Evolutionary conservation across 1,140 invertebrate genomes (phyloP), one percentile per base, ranked within the genome.

Genomic region (Bombus fervidus): DNA sequence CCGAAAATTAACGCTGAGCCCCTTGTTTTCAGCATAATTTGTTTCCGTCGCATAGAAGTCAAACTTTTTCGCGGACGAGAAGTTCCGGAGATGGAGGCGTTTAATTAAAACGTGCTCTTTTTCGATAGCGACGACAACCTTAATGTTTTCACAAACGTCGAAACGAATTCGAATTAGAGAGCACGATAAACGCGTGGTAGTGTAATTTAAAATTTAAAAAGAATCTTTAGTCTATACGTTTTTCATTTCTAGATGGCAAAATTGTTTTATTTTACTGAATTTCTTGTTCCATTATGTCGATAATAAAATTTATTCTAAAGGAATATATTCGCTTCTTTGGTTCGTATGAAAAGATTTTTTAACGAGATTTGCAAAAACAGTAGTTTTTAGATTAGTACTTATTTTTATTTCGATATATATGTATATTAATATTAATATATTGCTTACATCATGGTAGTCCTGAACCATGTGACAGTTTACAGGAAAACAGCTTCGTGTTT

Each of bases 11-110:
- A 82, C 81, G 71, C 9, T 47, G 69, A 37, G 31, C 75, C 39
- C 57, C n/a, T 31, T 62, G 71, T 75, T 82, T 82, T 75, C 81
- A 37, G 57, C 71, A 43, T 75, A 82, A 82, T 82, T 82, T 75
- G 53, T 82, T 82, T 73, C 71, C 71, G 57, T 75, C 81, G 47
- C 57, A 82, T 82, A 47, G 64, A 82, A 74, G 81, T 75, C 71
- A 18, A 82, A 82, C 81, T 82, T 82, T 74, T 34, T n/a, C 53
- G 28, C 43, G 15, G 25, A 41, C 31, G 12, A 47, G 47, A 53
- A 53, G 18, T 53, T 22, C 18, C 18, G 18, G 1, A 53, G 5
- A 18, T 8, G 3, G 25, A 10, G 31, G 13, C 22, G 41, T 18
- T 39, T 76, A 57, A 59, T 73, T 73, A 37, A 73, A 73, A 73